A percentile compares a stretch with the other conserved stretches of the same genome.
These are phyloP conservation scores for Eristalis intricaria DNA, from an alignment of 2,888 invertebrate genomes.

Conservation along the genomic window DNA sequence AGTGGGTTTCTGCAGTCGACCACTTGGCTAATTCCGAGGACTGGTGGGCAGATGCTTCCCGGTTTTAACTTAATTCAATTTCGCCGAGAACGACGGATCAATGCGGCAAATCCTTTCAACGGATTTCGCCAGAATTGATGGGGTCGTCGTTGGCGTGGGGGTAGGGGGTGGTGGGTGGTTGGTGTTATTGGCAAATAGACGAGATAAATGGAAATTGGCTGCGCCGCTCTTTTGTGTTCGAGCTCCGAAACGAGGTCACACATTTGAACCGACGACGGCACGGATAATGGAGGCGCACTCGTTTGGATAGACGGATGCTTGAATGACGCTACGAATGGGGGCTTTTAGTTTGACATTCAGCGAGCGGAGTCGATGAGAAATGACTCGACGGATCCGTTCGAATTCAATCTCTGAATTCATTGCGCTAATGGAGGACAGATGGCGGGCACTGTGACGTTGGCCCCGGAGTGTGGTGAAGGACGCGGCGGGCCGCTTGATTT, in stretches of 20 bases:
- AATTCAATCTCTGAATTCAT: background rate
- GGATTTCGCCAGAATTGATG: slow-evolving; percentile 25
- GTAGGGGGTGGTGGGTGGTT: background rate
- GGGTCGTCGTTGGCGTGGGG: background rate
- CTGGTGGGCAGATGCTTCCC: background rate
- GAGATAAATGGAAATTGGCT: slow-evolving; percentile 35
- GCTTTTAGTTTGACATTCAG: slow-evolving; percentile 13
- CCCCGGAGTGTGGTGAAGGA: background rate
- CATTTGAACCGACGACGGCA: slow-evolving; percentile 22
- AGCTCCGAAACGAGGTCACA: slow-evolving; percentile 10
- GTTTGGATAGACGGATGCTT: background rate
- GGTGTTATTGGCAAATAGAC: slow-evolving; percentile 19
- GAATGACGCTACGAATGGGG: slow-evolving; percentile 30
- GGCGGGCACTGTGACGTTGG: background rate
- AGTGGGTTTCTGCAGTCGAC: background rate
- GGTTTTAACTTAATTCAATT: slow-evolving; percentile 33
- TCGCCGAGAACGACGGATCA: slow-evolving; percentile 1
- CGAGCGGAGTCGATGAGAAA: too few relatives aligned
- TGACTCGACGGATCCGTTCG: background rate
- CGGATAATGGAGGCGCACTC: slow-evolving; percentile 14
- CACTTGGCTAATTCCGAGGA: background rate
- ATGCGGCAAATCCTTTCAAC: slow-evolving; percentile 47
- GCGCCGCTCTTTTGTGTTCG: slow-evolving; percentile 13
- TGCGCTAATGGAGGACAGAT: background rate
- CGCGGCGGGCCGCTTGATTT: background rate